phyloP scores from a whole-genome alignment of 2,113 vertebrate genomes.

The Chrysochloris asiatica region DNA sequence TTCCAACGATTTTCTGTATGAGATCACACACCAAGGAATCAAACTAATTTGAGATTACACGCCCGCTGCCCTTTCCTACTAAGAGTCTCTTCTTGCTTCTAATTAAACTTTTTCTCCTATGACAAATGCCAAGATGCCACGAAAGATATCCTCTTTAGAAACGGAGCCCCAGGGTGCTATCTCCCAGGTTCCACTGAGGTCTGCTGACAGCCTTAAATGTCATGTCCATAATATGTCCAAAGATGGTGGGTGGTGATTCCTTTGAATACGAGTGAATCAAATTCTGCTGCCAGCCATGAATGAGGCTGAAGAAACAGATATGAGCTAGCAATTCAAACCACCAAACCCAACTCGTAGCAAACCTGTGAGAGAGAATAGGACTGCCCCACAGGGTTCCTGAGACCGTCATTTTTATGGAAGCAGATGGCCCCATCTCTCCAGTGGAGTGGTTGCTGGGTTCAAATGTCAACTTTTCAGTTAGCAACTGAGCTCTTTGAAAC shows the following conservation, averaged over 20 bases:
- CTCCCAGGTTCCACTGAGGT: not conserved
- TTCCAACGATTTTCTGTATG: conserved; percentile 51
- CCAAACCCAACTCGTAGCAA: not conserved
- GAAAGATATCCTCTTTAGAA: conserved; percentile 53
- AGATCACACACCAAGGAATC: conserved; percentile 49
- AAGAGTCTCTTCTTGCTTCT: conserved; percentile 55
- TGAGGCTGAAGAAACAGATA: not conserved
- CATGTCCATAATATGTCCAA: not conserved
- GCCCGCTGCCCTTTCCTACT: conserved; percentile 43
- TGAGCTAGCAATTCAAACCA: accelerated
- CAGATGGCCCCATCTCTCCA: not conserved
- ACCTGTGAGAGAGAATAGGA: not conserved
- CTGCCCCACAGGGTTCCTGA: not conserved
- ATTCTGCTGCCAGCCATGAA: not conserved
- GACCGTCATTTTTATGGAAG: not conserved
- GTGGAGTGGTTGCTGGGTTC: not conserved
- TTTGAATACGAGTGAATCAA: not conserved
- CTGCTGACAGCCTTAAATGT: not conserved
- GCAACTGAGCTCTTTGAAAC: not conserved
- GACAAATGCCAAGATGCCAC: conserved; percentile 64
- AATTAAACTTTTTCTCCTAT: conserved; percentile 69
- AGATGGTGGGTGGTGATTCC: not conserved
- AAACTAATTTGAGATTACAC: conserved; percentile 67
- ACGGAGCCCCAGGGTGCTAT: not conserved
- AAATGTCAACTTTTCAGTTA: not conserved